Evolutionary conservation across 2,888 invertebrate species (phyloP).

Genomic region (Dynastes maya): DNA sequence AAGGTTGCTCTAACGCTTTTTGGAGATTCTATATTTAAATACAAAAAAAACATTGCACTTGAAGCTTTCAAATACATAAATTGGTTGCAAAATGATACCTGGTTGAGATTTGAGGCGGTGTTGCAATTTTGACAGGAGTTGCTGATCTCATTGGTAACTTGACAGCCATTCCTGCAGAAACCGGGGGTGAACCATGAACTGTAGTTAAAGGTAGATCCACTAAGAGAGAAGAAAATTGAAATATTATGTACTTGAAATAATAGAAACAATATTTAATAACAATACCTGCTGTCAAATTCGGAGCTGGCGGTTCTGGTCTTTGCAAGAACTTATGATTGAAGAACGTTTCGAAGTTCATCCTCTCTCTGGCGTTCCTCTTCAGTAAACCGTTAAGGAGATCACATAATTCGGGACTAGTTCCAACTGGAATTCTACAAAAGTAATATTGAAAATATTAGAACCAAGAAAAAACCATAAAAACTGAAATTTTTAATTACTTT

Average conservation of each 20-base stretch:
- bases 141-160: conserved; percentile 57
- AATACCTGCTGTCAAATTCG: conserved; percentile 54
- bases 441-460: background rate
- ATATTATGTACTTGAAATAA: too few relatives aligned
- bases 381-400: conserved; percentile 90
- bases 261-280: too few relatives aligned
- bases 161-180: conserved; percentile 34
- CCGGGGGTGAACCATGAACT: conserved; percentile 65
- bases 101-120: conserved; percentile 65
- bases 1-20: conserved; percentile 66
- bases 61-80: background rate
- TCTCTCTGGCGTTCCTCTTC: conserved; percentile 92
- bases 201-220: conserved; percentile 64
- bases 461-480: too few relatives aligned
- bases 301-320: conserved; percentile 70
- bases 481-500: conserved; percentile 77
- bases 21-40: conserved; percentile 55
- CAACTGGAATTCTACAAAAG: conserved; percentile 86
- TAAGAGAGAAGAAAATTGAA: conserved; percentile 16
- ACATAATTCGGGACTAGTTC: conserved; percentile 91
- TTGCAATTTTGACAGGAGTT: conserved; percentile 65
- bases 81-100: conserved; percentile 58
- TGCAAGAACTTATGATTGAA: conserved; percentile 94
- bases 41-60: background rate
- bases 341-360: conserved; percentile 97